Percentiles rank a stretch among this genome's conserved stretches.
Conservation (phyloP, 1,140 invertebrate species). For the Stegodyphus mimosarum region DNA sequence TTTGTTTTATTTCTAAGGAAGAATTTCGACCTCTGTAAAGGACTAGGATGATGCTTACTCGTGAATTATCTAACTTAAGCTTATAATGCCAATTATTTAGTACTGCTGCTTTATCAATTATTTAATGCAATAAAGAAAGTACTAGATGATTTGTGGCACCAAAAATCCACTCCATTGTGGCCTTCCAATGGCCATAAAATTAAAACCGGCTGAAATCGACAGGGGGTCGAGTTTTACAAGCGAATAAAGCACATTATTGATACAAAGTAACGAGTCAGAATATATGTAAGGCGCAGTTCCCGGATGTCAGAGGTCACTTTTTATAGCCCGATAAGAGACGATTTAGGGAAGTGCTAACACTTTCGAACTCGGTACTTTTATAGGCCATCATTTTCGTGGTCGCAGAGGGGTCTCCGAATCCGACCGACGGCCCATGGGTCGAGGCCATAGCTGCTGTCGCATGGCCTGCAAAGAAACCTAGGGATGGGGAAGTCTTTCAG, state of each 20-base stretch:
- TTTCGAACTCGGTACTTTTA: slow-evolving; percentile 50
- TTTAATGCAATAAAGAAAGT: too few relatives aligned
- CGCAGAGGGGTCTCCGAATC: not conserved
- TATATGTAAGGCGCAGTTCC: not conserved
- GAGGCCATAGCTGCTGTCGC: not conserved
- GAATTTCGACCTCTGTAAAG: too few relatives aligned
- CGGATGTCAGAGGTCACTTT: slow-evolving; percentile 53
- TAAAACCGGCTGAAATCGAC: slow-evolving; percentile 48
- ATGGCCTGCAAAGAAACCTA: not conserved
- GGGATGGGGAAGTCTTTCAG: too few relatives aligned
- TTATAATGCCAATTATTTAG: too few relatives aligned
- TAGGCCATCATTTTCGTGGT: slow-evolving; percentile 45
- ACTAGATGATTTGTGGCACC: not conserved
- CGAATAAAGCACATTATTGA: slow-evolving; percentile 52
- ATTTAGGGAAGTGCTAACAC: slow-evolving; percentile 57
- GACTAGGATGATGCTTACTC: too few relatives aligned
- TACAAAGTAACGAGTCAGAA: slow-evolving; percentile 25
- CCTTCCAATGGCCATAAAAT: slow-evolving; percentile 29
- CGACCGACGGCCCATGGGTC: not conserved
- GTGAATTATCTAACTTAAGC: too few relatives aligned
- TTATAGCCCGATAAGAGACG: slow-evolving; percentile 47
- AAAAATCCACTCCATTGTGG: too few relatives aligned
- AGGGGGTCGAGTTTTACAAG: slow-evolving; percentile 47
- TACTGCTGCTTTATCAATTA: too few relatives aligned
- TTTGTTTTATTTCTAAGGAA: too few relatives aligned